Evolutionary conservation across 2,888 invertebrate genomes (phyloP).

Genomic region (Cerastis leucographa): DNA sequence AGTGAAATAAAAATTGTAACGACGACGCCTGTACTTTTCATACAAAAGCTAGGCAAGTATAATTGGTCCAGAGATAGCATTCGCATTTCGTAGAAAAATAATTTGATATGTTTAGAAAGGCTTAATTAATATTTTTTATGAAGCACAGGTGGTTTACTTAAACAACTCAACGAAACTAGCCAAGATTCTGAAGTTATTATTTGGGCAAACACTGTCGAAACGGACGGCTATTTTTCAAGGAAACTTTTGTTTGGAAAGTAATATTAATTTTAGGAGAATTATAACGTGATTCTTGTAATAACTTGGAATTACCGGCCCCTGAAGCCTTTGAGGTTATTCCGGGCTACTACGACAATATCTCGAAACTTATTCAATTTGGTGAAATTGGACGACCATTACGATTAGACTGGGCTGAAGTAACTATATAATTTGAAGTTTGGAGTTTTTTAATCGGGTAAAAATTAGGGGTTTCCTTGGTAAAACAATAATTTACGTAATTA

Average conservation of each 20-base stretch:
- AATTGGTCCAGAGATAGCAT: background rate
- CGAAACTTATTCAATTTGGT: slow-evolving; percentile 81
- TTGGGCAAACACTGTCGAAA: slow-evolving; percentile 39
- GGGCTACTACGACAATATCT: slow-evolving; percentile 73
- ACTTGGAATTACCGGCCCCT: slow-evolving; percentile 72
- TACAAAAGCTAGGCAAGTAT: no score
- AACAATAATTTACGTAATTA: slow-evolving; percentile 10
- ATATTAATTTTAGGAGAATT: slow-evolving; percentile 70
- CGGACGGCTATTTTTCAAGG: slow-evolving; percentile 58
- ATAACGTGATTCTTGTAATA: slow-evolving; percentile 78
- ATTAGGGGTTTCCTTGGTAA: slow-evolving; percentile 17
- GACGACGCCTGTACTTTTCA: no score
- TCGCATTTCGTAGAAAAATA: background rate
- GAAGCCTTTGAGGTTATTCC: slow-evolving; percentile 71
- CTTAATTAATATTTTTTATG: slow-evolving; percentile 3
- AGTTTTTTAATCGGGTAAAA: slow-evolving; percentile 43
- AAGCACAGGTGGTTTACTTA: slow-evolving; percentile 12
- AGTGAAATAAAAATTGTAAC: background rate
- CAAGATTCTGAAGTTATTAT: slow-evolving; percentile 43
- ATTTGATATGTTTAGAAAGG: background rate
- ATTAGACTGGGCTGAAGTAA: slow-evolving; percentile 63
- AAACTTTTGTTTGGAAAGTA: slow-evolving; percentile 61
- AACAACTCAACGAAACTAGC: slow-evolving; percentile 19
- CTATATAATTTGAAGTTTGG: slow-evolving; percentile 23
- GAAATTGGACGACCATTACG: slow-evolving; percentile 72